Evolutionary conservation across 2,888 invertebrate species (phyloP).

Genomic region (Phlogophora meticulosa): DNA sequence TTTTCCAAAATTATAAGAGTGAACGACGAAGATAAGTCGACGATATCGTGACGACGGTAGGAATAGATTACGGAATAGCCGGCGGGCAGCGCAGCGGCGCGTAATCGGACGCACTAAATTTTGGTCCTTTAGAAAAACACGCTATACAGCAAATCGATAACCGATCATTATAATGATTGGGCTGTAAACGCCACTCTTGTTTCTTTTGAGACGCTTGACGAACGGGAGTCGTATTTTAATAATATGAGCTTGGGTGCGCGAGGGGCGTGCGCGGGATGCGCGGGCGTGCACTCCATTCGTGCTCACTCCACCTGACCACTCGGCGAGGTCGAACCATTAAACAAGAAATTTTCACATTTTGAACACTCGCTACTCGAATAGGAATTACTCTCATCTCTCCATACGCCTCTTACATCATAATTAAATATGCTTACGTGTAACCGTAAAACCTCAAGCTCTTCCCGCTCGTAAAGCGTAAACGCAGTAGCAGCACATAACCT

Average conservation of each 20-base stretch:
- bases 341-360: slow-evolving; percentile 62
- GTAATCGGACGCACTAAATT: slow-evolving; percentile 86
- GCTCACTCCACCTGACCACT: slow-evolving; percentile 63
- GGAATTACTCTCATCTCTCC: slow-evolving; percentile 53
- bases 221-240: slow-evolving; percentile 87
- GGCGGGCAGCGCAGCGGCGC: slow-evolving; percentile 77
- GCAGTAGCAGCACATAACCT: slow-evolving; percentile 46
- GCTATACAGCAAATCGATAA: slow-evolving; percentile 89
- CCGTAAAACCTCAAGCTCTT: slow-evolving; percentile 25
- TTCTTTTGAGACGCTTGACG: slow-evolving; percentile 84
- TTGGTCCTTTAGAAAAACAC: slow-evolving; percentile 88
- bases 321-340: slow-evolving; percentile 55
- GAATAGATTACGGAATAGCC: slow-evolving; percentile 88
- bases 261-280: slow-evolving; percentile 51
- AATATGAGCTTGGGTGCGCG: slow-evolving; percentile 67
- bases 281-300: slow-evolving; percentile 58
- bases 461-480: slow-evolving; percentile 53
- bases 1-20: slow-evolving; percentile 89
- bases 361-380: slow-evolving; percentile 48
- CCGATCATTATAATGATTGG: slow-evolving; percentile 90
- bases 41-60: slow-evolving; percentile 89
- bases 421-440: slow-evolving; percentile 48
- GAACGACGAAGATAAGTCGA: slow-evolving; percentile 86
- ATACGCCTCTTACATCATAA: slow-evolving; percentile 61
- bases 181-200: slow-evolving; percentile 86